Evolutionary conservation across 23 tunicate genomes (phyloP).

Genomic region (Clavelina lepadiformis): DNA sequence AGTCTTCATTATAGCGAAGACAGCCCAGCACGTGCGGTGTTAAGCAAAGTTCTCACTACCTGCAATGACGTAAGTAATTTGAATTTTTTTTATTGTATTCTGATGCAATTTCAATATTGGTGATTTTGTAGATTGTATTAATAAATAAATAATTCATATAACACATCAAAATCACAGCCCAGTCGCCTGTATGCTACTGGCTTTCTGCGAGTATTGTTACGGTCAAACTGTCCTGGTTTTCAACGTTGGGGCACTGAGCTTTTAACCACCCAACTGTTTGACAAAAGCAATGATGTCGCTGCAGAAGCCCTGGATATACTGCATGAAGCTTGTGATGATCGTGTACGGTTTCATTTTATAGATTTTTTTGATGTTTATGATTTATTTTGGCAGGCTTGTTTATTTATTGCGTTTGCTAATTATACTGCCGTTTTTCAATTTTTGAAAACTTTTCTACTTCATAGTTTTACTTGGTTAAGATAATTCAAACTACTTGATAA

Average conservation of each 20-base stretch:
- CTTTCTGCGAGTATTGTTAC: slow-evolving; percentile 67
- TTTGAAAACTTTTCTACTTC: too few species aligned
- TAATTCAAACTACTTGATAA: too few species aligned
- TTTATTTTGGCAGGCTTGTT: too few species aligned
- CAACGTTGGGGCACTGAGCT: slow-evolving; percentile 66
- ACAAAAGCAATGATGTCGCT: slow-evolving; percentile 64
- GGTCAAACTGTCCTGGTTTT: slow-evolving; percentile 60
- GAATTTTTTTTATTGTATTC: background rate
- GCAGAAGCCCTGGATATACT: slow-evolving; percentile 69
- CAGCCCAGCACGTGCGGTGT: slow-evolving; percentile 37
- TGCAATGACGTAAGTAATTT: slow-evolving; percentile 56
- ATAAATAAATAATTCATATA: background rate
- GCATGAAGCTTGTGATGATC: slow-evolving; percentile 78
- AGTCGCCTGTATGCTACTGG: slow-evolving; percentile 72
- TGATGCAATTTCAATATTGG: background rate
- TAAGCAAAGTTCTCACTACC: slow-evolving; percentile 46
- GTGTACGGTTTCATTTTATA: too few species aligned
- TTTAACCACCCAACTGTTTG: slow-evolving; percentile 68
- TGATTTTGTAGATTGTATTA: too few species aligned
- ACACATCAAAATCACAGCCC: slow-evolving; percentile 12
- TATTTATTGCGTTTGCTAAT: too few species aligned
- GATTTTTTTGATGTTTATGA: too few species aligned
- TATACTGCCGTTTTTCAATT: too few species aligned
- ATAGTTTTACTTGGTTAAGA: too few species aligned
- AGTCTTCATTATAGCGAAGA: slow-evolving; percentile 62